Percentiles rank a stretch among this genome's conserved stretches.
These are phyloP conservation scores for Nephrotoma guestfalica DNA, from an alignment of 2,888 invertebrate genomes.

Conservation along the genomic window DNA sequence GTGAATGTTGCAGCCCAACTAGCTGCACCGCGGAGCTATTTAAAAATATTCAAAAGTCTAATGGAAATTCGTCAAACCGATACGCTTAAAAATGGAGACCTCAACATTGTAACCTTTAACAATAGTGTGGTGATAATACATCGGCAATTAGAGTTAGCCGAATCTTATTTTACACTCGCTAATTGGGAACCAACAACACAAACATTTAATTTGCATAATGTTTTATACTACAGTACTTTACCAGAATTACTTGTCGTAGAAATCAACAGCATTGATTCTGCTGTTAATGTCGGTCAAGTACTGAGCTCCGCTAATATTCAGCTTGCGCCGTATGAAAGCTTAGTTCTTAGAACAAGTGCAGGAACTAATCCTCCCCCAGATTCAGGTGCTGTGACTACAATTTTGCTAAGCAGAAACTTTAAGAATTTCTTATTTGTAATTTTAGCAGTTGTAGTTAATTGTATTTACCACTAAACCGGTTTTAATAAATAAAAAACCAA, in stretches of 20 bases:
- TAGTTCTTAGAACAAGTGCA: neutral
- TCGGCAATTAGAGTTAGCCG: neutral
- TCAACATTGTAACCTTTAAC: neutral
- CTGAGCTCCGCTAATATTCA: neutral
- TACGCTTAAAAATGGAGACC: neutral
- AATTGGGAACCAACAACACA: neutral
- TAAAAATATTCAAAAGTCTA: constrained; percentile 42
- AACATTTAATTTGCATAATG: neutral
- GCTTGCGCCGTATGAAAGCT: neutral
- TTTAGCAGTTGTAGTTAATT: no score
- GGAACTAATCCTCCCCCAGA: no score
- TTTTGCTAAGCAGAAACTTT: no score
- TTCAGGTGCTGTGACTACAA: no score
- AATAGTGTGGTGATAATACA: neutral
- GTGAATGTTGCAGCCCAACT: constrained; percentile 40
- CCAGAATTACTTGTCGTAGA: neutral
- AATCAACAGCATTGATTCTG: neutral
- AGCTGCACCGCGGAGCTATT: constrained; percentile 34
- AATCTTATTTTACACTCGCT: neutral
- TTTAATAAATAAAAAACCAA: no score
- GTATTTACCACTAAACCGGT: no score
- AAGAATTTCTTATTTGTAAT: no score
- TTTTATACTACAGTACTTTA: neutral
- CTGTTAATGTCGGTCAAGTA: neutral
- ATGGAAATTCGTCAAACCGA: constrained; percentile 14